Conservation (phyloP, 2,113 vertebrate genomes). For the Colossoma macropomum region DNA sequence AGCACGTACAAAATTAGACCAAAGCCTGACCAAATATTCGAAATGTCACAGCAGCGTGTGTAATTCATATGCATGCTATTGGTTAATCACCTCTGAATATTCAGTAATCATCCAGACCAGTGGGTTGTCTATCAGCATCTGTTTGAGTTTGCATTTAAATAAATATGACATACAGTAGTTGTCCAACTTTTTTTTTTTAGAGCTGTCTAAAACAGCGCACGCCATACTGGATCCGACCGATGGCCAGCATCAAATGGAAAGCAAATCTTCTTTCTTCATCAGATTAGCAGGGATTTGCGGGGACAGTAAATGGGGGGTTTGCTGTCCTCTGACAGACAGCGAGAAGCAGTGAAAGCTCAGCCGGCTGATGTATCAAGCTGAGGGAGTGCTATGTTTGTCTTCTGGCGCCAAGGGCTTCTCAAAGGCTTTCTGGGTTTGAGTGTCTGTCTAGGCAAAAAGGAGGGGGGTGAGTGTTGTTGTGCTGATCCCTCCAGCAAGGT, state of each 20-base stretch:
- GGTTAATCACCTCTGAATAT: conserved; percentile 51
- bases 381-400: conserved; percentile 65
- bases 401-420: conserved; percentile 60
- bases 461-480: not conserved
- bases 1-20: conserved; percentile 2
- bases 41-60: not conserved
- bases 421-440: conserved; percentile 55
- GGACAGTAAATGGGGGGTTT: conserved; percentile 66
- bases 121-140: conserved; percentile 55
- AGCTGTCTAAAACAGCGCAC: conserved; percentile 39
- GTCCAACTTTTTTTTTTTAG: conserved; percentile 25
- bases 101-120: conserved; percentile 49
- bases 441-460: conserved; percentile 59
- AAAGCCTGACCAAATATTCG: conserved; percentile 14
- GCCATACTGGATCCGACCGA: conserved; percentile 39
- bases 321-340: conserved; percentile 68
- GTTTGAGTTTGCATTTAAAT: conserved; percentile 40
- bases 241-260: conserved; percentile 65
- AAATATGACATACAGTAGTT: conserved; percentile 39
- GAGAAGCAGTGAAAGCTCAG: conserved; percentile 77
- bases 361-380: conserved; percentile 73
- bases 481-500: conserved; percentile 48
- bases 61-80: conserved; percentile 43
- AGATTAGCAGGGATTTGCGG: conserved; percentile 67
- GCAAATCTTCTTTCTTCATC: conserved; percentile 67